These are phyloP conservation scores for Tetramorium simillimum DNA, from an alignment of 1,140 invertebrate species.

Conservation along the genomic window DNA sequence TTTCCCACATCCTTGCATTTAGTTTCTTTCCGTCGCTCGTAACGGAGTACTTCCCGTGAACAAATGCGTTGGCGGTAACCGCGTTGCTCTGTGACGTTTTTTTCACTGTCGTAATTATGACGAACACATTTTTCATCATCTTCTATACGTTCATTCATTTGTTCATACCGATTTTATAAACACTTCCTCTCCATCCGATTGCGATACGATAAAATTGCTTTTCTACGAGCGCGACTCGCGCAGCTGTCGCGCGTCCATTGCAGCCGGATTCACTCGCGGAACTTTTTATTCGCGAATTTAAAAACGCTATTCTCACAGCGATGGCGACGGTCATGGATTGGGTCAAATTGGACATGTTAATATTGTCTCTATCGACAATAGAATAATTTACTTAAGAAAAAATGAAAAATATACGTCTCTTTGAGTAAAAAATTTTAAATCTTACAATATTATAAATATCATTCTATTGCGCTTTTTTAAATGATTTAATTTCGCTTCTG, in stretches of 20 bases:
- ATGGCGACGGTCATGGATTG: not conserved
- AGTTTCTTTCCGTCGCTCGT: conserved; percentile 19
- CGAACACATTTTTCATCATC: not conserved
- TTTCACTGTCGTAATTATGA: conserved; percentile 11
- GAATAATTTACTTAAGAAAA: not conserved
- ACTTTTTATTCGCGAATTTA: conserved; percentile 54
- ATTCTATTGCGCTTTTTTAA: not conserved
- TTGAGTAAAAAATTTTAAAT: not conserved
- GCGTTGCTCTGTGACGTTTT: not conserved
- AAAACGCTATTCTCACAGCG: conserved; percentile 26
- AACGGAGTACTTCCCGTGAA: not conserved
- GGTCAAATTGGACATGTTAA: conserved; percentile 35
- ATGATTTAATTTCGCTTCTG: not conserved
- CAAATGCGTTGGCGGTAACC: not conserved
- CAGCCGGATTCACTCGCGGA: conserved; percentile 1
- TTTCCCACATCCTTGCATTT: conserved; percentile 26
- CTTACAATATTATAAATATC: conserved; percentile 5
- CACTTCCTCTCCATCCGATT: not conserved
- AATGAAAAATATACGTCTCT: not conserved
- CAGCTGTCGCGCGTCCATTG: conserved; percentile 49
- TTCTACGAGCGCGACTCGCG: conserved; percentile 32
- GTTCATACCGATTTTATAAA: conserved; percentile 26
- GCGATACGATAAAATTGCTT: conserved; percentile 56
- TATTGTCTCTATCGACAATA: conserved; percentile 32
- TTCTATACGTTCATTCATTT: not conserved